Percentiles rank a stretch among this genome's conserved stretches.
phyloP scores from a whole-genome alignment of 2,113 vertebrate genomes.

The Alligator mississippiensis region DNA sequence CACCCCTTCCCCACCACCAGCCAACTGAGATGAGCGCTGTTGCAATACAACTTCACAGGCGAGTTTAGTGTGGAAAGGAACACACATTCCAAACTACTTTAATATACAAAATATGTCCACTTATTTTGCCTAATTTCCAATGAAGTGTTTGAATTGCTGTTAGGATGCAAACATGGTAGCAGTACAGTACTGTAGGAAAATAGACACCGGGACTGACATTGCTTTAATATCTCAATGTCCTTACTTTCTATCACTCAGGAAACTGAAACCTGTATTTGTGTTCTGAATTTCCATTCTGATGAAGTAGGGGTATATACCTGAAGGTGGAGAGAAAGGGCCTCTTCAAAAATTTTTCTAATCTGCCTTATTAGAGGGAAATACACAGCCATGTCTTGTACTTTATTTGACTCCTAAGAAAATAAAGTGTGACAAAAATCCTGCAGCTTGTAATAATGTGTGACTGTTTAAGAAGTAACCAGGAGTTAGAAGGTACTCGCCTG shows the following conservation, averaged over 20 bases:
- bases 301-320: neutral
- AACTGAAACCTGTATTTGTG: neutral
- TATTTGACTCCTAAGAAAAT: neutral
- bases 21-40: too few relatives aligned
- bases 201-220: neutral
- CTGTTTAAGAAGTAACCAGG: rapidly evolving
- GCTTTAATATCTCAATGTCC: neutral
- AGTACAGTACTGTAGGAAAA: neutral
- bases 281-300: neutral
- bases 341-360: neutral
- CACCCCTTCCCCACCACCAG: too few relatives aligned
- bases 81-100: neutral
- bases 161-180: neutral
- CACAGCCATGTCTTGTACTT: neutral
- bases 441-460: neutral
- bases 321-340: neutral
- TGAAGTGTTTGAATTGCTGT: neutral
- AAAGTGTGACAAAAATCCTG: neutral
- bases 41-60: neutral
- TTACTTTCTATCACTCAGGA: neutral
- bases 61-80: rapidly evolving
- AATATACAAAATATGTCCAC: neutral
- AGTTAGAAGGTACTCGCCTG: neutral
- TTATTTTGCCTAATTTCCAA: rapidly evolving
- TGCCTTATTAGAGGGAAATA: neutral